phyloP scores from a whole-genome alignment of 2,113 vertebrate species.

The Ictalurus punctatus region DNA sequence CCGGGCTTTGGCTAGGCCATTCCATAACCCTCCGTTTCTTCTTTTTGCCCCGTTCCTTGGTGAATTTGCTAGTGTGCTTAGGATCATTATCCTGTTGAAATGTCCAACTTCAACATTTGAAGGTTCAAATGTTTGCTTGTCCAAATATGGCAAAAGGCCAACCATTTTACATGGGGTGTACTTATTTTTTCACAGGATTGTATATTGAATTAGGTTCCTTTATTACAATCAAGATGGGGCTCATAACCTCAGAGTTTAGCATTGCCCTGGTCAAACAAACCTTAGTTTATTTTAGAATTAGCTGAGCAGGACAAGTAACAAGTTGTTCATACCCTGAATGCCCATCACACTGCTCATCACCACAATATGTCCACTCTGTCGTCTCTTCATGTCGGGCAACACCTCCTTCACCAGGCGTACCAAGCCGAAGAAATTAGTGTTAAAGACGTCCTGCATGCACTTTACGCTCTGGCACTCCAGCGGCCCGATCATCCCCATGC shows the following conservation, averaged over 20 bases:
- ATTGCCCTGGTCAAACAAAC: background rate
- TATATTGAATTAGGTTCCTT: background rate
- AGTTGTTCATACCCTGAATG: constrained; percentile 65
- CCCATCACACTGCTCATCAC: constrained; percentile 79
- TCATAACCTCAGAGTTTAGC: background rate
- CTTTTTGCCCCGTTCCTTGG: too few relatives aligned
- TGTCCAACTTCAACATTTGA: too few relatives aligned
- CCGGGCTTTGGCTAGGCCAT: too few relatives aligned
- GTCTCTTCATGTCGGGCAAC: constrained; percentile 75
- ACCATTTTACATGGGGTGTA: too few relatives aligned
- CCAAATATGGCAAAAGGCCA: too few relatives aligned
- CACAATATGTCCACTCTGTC: constrained; percentile 68
- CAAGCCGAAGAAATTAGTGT: constrained; percentile 77
- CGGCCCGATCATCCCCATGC: constrained; percentile 76
- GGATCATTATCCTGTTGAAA: too few relatives aligned
- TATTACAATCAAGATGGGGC: background rate
- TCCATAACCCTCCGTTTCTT: too few relatives aligned
- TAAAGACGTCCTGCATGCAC: constrained; percentile 70
- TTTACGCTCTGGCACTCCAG: constrained; percentile 75
- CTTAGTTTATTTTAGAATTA: background rate
- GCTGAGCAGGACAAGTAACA: background rate
- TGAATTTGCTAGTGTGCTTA: too few relatives aligned
- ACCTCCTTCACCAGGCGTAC: constrained; percentile 74
- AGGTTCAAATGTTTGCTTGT: too few relatives aligned
- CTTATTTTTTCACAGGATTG: too few relatives aligned